Percentiles rank a stretch among this genome's conserved stretches.
These are phyloP conservation scores for Caenorhabditis brenneri DNA, from an alignment of 1,140 invertebrate species.

Conservation along the genomic window DNA sequence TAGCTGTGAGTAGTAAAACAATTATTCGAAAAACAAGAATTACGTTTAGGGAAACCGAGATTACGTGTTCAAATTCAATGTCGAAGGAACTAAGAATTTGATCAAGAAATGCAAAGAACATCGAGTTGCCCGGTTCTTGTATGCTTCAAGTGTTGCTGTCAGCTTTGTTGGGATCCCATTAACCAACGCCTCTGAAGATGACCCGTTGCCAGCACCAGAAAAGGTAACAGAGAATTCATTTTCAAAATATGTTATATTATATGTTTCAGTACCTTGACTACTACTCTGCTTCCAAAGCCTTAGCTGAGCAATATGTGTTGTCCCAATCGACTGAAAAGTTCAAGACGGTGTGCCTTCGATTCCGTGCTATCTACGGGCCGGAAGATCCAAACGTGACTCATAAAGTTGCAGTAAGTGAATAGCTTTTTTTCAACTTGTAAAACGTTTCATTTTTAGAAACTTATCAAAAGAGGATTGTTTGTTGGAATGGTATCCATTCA, in stretches of 20 bases:
- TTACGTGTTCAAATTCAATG: neutral
- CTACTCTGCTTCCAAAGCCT: neutral
- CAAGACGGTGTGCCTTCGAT: neutral
- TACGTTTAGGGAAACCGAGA: neutral
- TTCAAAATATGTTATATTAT: neutral
- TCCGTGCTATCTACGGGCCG: neutral
- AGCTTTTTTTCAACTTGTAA: too few species aligned
- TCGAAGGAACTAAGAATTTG: neutral
- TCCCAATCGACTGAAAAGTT: neutral
- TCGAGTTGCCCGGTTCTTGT: neutral
- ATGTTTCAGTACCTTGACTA: neutral
- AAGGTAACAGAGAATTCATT: neutral
- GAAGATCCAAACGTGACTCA: neutral
- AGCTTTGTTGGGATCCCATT: neutral
- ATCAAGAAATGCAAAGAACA: neutral
- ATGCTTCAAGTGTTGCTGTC: conserved; percentile 2
- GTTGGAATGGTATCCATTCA: neutral
- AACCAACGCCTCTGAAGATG: neutral
- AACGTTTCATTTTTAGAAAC: neutral
- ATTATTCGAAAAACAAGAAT: neutral
- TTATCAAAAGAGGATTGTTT: neutral
- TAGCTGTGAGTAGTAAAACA: neutral
- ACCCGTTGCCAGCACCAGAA: neutral
- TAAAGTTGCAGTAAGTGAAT: neutral
- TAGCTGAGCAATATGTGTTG: neutral